Conservation (phyloP, 2,113 vertebrate species). For the Engraulis encrasicolus region DNA sequence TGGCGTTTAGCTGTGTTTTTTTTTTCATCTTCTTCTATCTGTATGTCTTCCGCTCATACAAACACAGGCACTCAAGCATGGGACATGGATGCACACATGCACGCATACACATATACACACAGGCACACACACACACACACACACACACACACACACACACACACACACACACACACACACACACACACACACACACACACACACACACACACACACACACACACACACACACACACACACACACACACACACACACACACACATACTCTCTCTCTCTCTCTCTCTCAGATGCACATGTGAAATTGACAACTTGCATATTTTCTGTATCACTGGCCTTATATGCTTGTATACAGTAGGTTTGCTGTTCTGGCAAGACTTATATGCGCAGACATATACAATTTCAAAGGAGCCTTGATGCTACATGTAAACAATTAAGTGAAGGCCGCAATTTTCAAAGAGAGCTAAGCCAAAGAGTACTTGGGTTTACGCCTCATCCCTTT, state of each 20-base stretch:
- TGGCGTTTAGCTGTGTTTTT: conserved; percentile 57
- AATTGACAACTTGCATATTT: conserved; percentile 68
- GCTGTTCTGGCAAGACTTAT: conserved; percentile 61
- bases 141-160: too few species aligned
- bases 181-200: background rate
- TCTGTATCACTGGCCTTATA: conserved; percentile 57
- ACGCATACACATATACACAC: too few species aligned
- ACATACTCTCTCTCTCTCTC: background rate
- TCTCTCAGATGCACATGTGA: conserved; percentile 36
- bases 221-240: background rate
- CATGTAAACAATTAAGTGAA: conserved; percentile 64
- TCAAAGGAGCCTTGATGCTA: conserved; percentile 58
- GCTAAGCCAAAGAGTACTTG: conserved; percentile 52
- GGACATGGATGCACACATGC: too few species aligned
- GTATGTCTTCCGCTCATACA: background rate
- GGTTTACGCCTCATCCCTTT: conserved; percentile 35
- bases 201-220: background rate
- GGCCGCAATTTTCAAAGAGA: conserved; percentile 57
- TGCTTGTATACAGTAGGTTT: conserved; percentile 51
- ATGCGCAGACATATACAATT: conserved; percentile 60
- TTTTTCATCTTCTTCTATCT: background rate
- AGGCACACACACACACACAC: too few species aligned
- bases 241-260: conserved; percentile 1
- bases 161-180: too few species aligned
- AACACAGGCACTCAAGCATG: too few species aligned